phyloP scores from a whole-genome alignment of 2,113 vertebrate genomes.

The Grantiella picta region DNA sequence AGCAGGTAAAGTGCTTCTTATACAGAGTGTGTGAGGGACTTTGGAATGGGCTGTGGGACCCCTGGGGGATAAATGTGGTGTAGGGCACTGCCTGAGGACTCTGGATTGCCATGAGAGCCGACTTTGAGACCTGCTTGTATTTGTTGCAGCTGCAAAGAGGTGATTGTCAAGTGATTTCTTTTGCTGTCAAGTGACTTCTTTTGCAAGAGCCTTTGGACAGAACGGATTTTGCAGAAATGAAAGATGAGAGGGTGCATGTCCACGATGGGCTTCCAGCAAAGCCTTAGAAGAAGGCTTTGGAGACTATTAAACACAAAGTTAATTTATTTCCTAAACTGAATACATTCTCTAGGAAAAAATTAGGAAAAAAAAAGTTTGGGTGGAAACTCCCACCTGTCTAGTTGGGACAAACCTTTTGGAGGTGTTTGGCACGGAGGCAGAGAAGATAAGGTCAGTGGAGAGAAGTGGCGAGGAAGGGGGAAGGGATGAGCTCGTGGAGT shows the following conservation, averaged over 20 bases:
- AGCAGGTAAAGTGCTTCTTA: constrained; percentile 2
- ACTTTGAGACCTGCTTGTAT: background rate
- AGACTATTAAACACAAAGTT: background rate
- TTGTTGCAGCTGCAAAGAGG: background rate
- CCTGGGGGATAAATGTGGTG: fast-evolving
- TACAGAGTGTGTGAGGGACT: background rate
- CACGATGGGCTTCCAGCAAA: background rate
- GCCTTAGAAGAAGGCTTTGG: background rate
- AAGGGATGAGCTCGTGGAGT: constrained; percentile 29
- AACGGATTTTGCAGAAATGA: background rate
- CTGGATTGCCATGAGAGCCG: background rate
- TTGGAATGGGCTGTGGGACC: background rate
- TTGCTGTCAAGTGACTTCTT: background rate
- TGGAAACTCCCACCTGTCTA: background rate
- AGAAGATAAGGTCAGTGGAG: constrained; percentile 29
- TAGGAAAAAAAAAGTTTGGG: background rate
- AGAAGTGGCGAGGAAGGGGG: background rate
- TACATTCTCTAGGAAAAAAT: background rate
- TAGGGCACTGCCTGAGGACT: background rate
- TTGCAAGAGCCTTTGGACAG: background rate
- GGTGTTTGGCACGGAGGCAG: background rate
- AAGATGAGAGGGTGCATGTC: background rate
- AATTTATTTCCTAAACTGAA: background rate
- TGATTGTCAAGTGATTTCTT: background rate
- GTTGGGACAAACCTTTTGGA: background rate